A percentile compares a stretch with the other conserved stretches of the same genome.
Conservation (phyloP, 2,113 vertebrate species). For the Peucedramus taeniatus region DNA sequence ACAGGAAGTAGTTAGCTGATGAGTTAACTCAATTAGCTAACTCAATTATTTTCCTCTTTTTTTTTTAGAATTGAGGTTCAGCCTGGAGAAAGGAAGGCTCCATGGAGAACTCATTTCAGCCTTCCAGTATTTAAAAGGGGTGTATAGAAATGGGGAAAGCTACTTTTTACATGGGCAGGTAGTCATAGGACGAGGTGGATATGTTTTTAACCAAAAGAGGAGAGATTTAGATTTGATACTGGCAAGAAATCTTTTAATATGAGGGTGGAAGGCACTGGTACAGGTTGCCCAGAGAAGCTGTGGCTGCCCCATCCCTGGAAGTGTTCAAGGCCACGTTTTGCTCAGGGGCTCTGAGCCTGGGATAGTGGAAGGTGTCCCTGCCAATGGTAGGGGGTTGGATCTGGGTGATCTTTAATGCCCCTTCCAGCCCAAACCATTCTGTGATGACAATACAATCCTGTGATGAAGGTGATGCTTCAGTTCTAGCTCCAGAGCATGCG, state of each 20-base stretch:
- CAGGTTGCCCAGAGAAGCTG: not conserved
- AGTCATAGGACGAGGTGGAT: not conserved
- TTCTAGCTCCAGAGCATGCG: not conserved
- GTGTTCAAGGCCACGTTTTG: not conserved
- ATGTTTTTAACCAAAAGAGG: not conserved
- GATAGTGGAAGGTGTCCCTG: not conserved
- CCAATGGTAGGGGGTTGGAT: not conserved
- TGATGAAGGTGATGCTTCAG: not conserved
- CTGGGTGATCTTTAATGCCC: not conserved
- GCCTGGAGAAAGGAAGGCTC: not conserved
- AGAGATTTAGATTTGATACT: not conserved
- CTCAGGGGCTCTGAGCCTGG: not conserved
- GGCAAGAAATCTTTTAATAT: not conserved
- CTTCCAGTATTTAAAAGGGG: not conserved
- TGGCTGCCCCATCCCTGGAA: not conserved
- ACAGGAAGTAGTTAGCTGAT: not conserved
- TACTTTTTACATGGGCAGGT: not conserved
- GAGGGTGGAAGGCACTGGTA: not conserved
- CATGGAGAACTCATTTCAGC: not conserved
- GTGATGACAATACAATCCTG: not conserved
- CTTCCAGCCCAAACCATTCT: not conserved
- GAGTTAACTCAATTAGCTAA: not conserved
- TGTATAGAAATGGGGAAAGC: not conserved
- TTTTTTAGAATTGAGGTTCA: not conserved
- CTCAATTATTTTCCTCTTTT: not conserved